Evolutionary conservation across 2,113 vertebrate genomes (phyloP).

Genomic region (Seriola aureovittata): DNA sequence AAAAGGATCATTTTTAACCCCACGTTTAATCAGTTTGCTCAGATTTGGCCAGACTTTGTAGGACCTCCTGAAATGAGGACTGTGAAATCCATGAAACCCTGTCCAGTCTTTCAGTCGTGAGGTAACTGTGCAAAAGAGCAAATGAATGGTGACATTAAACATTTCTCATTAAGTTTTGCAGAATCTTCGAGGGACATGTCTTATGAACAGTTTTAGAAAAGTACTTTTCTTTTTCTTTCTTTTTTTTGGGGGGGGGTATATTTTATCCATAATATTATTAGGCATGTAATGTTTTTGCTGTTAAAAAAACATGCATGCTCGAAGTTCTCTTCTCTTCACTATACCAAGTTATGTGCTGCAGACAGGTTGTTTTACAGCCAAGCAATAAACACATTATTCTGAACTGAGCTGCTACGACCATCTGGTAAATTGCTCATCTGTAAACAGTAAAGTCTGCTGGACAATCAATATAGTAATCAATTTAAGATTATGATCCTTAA

Average conservation of each 20-base stretch:
- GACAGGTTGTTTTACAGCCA: background rate
- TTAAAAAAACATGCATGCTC: no score
- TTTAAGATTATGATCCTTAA: background rate
- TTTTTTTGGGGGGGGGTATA: no score
- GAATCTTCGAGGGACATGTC: background rate
- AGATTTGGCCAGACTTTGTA: background rate
- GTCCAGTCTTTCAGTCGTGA: background rate
- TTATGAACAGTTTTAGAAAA: no score
- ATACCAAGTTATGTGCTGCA: background rate
- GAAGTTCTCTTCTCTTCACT: no score
- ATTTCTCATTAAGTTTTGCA: background rate
- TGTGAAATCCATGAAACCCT: background rate
- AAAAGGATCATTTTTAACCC: background rate
- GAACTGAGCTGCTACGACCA: slow-evolving; percentile 4
- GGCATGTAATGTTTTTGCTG: no score
- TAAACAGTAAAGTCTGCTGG: background rate
- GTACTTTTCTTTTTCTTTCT: no score
- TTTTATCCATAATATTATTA: no score
- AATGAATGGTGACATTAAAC: background rate
- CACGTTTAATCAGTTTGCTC: background rate
- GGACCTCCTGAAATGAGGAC: background rate
- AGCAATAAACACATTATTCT: background rate
- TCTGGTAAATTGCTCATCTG: background rate
- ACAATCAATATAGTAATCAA: background rate
- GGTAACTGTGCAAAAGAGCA: slow-evolving; percentile 14